These are phyloP conservation scores for Sebastes minor DNA, from an alignment of 2,797 vertebrate genomes.

Conservation along the genomic window DNA sequence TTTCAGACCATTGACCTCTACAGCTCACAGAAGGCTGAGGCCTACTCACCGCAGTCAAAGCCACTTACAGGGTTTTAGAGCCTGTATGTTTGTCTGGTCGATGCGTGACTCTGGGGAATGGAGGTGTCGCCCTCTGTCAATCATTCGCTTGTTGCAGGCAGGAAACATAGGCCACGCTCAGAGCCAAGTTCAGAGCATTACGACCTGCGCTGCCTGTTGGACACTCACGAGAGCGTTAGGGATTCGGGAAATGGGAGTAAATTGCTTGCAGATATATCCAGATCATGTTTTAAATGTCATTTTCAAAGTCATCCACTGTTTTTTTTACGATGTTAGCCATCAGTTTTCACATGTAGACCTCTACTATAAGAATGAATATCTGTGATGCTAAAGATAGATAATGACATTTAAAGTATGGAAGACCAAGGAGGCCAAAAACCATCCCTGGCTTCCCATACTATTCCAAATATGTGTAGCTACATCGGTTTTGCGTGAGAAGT, in stretches of 20 bases:
- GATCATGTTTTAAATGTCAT: not conserved
- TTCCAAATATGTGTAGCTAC: not conserved
- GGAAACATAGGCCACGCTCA: slow-evolving; percentile 14
- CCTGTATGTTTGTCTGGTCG: slow-evolving; percentile 67
- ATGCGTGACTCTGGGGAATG: slow-evolving; percentile 58
- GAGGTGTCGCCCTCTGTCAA: slow-evolving; percentile 66
- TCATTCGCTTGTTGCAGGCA: slow-evolving; percentile 50
- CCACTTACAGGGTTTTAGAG: slow-evolving; percentile 70
- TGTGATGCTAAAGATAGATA: not conserved
- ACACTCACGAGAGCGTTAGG: not conserved
- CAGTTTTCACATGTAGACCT: not conserved
- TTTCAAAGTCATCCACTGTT: slow-evolving; percentile 4
- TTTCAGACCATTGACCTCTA: slow-evolving; percentile 57
- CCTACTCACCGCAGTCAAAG: slow-evolving; percentile 52
- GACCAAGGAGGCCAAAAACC: not conserved
- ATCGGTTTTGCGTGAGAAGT: not conserved
- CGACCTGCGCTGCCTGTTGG: not conserved
- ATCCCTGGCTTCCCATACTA: not conserved
- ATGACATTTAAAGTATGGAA: not conserved
- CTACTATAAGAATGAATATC: not conserved
- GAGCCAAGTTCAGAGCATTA: slow-evolving; percentile 29
- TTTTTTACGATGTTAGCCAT: not conserved
- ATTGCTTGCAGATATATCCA: slow-evolving; percentile 7
- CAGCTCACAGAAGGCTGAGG: slow-evolving; percentile 46
- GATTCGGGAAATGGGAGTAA: not conserved